Percentiles rank a stretch among this genome's conserved stretches.
phyloP scores from a whole-genome alignment of 2,797 vertebrate species.

The Lophius americanus region DNA sequence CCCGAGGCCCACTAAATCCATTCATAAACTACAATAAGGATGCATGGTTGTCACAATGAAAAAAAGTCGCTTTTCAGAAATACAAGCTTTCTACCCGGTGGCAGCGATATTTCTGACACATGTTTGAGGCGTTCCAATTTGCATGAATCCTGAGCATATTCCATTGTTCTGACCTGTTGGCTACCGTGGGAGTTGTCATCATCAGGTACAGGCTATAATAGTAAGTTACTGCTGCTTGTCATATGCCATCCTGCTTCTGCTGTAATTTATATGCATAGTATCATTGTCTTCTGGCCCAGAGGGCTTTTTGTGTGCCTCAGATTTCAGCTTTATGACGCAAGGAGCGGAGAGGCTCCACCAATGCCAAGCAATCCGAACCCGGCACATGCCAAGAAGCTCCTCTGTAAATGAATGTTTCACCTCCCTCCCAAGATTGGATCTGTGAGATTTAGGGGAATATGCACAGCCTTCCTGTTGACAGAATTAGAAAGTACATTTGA shows the following conservation, averaged over 20 bases:
- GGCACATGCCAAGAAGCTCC: slow-evolving; percentile 37
- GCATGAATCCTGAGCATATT: slow-evolving; percentile 78
- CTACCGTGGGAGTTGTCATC: slow-evolving; percentile 69
- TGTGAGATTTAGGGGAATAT: slow-evolving; percentile 26
- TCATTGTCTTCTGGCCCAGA: slow-evolving; percentile 66
- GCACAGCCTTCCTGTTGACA: slow-evolving; percentile 35
- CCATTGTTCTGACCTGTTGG: slow-evolving; percentile 72
- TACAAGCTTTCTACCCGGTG: slow-evolving; percentile 60
- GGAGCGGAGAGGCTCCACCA: slow-evolving; percentile 40
- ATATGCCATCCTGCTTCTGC: slow-evolving; percentile 68
- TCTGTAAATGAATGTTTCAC: slow-evolving; percentile 64
- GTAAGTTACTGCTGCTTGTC: slow-evolving; percentile 77
- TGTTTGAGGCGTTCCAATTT: slow-evolving; percentile 70
- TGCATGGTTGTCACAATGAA: slow-evolving; percentile 60
- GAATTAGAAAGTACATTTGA: slow-evolving; percentile 20
- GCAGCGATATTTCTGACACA: slow-evolving; percentile 69
- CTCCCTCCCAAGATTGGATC: slow-evolving; percentile 50
- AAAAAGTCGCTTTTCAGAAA: slow-evolving; percentile 67
- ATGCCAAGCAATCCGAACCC: slow-evolving; percentile 49
- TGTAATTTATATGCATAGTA: slow-evolving; percentile 70
- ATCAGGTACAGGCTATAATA: slow-evolving; percentile 73
- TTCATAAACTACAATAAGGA: slow-evolving; percentile 70
- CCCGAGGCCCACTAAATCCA: slow-evolving; percentile 61
- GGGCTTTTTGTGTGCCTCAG: slow-evolving; percentile 61
- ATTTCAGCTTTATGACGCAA: slow-evolving; percentile 66